phyloP scores from a whole-genome alignment of 1,140 invertebrate species.

The Bombus huntii region DNA sequence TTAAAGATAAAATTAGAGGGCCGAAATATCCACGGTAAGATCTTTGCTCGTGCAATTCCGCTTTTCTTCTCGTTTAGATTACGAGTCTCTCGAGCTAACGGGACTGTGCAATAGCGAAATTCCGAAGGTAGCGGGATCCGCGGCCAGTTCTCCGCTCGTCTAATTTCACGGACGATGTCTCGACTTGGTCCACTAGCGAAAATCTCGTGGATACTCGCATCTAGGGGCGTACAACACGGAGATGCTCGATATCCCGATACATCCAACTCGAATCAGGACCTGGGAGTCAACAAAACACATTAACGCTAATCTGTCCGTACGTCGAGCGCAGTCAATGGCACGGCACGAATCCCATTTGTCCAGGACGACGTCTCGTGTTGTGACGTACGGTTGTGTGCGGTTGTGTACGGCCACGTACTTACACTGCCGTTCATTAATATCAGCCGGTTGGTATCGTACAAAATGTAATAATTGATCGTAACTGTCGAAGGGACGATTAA shows the following conservation, averaged over 20 bases:
- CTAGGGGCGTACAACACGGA: neutral
- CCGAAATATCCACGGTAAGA: too few species aligned
- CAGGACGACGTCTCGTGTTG: constrained; percentile 59
- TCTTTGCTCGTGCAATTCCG: too few species aligned
- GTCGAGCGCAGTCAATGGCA: constrained; percentile 65
- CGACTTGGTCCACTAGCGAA: neutral
- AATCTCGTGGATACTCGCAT: constrained; percentile 14
- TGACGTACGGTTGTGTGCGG: constrained; percentile 47
- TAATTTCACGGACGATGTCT: constrained; percentile 46
- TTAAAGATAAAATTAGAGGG: too few species aligned
- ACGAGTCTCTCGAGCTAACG: neutral
- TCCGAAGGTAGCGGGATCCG: constrained; percentile 3
- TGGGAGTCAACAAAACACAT: constrained; percentile 64
- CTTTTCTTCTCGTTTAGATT: neutral
- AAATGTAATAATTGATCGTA: too few species aligned
- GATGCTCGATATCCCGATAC: constrained; percentile 28
- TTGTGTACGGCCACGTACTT: neutral
- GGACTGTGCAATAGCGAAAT: neutral
- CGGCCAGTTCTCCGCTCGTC: neutral
- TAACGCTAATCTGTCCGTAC: constrained; percentile 68
- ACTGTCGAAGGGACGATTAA: too few species aligned
- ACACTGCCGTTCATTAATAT: too few species aligned
- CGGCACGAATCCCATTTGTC: constrained; percentile 68
- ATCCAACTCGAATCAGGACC: constrained; percentile 21
- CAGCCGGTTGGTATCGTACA: too few species aligned